These are phyloP conservation scores for Menura novaehollandiae DNA, from an alignment of 2,113 vertebrate species.

Conservation along the genomic window DNA sequence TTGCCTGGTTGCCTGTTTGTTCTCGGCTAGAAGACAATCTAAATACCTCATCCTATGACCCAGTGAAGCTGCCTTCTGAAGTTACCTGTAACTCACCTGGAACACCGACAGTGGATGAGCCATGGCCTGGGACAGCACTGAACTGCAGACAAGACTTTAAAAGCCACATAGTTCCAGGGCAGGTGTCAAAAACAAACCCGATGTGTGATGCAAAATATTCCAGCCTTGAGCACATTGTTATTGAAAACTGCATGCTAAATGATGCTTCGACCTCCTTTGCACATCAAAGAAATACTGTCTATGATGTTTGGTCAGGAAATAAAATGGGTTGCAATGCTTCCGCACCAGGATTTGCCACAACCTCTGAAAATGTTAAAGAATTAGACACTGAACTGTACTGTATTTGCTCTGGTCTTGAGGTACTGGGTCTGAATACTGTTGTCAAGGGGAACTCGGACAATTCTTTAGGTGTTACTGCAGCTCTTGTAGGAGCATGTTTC, in stretches of 20 bases:
- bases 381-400: background rate
- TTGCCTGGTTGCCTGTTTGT: background rate
- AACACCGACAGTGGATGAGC: conserved; percentile 19
- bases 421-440: conserved; percentile 63
- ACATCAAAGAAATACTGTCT: background rate
- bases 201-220: background rate
- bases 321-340: background rate
- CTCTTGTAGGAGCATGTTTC: conserved; percentile 39
- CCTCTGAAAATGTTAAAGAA: background rate
- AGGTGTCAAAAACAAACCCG: background rate
- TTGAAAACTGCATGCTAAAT: background rate
- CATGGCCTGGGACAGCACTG: background rate
- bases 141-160: background rate
- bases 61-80: background rate
- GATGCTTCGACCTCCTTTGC: background rate
- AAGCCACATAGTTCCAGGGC: background rate
- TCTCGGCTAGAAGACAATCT: background rate
- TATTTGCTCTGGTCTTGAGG: conserved; percentile 38
- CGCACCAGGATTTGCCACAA: background rate
- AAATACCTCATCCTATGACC: background rate
- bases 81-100: background rate
- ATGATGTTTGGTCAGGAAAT: background rate
- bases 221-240: background rate
- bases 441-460: background rate
- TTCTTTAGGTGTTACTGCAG: conserved; percentile 48